These are phyloP conservation scores for Tonatia bakeri DNA, from an alignment of 2,113 vertebrate genomes.

Conservation along the genomic window DNA sequence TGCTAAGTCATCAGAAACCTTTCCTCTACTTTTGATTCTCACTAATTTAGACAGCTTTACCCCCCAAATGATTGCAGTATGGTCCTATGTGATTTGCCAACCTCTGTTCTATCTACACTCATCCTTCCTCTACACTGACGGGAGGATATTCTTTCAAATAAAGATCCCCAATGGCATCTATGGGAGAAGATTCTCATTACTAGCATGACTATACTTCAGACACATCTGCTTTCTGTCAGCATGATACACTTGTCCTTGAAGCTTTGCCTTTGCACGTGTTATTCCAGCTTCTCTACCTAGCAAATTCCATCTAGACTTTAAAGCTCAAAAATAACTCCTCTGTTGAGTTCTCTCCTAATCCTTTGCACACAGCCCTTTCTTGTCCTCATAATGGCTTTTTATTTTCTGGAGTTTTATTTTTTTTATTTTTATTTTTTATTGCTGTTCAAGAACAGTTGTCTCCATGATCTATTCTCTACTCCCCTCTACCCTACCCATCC, in stretches of 20 bases:
- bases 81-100: neutral
- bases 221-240: neutral
- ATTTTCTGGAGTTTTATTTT: no score
- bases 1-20: neutral
- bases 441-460: no score
- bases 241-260: neutral
- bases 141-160: neutral
- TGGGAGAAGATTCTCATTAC: neutral
- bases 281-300: neutral
- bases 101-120: neutral
- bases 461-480: no score
- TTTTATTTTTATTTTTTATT: no score
- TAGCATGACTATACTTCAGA: no score
- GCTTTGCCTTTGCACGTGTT: neutral
- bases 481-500: no score
- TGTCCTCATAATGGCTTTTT: neutral
- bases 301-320: neutral
- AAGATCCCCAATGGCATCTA: neutral
- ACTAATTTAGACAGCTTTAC: neutral
- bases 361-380: neutral
- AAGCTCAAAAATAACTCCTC: neutral
- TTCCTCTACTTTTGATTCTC: neutral
- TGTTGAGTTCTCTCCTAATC: neutral
- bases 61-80: neutral
- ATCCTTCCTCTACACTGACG: neutral